Percentiles rank a stretch among this genome's conserved stretches.
Evolutionary conservation across 2,888 invertebrate species (phyloP).

Genomic region (Pharmacophagus antenor): DNA sequence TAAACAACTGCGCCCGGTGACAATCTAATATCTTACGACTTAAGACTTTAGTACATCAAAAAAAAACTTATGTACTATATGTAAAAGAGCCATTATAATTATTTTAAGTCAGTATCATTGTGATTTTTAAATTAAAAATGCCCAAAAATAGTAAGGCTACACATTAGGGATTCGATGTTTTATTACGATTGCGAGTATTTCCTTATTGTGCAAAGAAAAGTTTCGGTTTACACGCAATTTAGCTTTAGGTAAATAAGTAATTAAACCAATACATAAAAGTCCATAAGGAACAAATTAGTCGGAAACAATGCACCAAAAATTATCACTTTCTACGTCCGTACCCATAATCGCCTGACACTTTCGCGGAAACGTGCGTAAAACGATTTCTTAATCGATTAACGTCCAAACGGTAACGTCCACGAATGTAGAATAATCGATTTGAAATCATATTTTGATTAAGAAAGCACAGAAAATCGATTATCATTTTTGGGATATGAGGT

Average conservation of each 20-base stretch:
- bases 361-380: slow-evolving; percentile 69
- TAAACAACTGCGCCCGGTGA: too few species aligned
- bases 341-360: slow-evolving; percentile 59
- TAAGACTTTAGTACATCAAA: too few species aligned
- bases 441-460: slow-evolving; percentile 46
- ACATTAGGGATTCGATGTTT: not conserved
- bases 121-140: too few species aligned
- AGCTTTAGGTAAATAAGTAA: slow-evolving; percentile 7
- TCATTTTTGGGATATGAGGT: slow-evolving; percentile 36
- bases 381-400: slow-evolving; percentile 69
- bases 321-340: slow-evolving; percentile 61
- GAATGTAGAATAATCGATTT: slow-evolving; percentile 67
- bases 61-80: too few species aligned
- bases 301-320: slow-evolving; percentile 40
- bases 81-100: too few species aligned
- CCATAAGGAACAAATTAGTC: slow-evolving; percentile 29
- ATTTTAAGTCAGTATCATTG: too few species aligned
- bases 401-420: slow-evolving; percentile 66
- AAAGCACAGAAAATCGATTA: slow-evolving; percentile 47
- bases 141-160: not conserved
- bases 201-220: not conserved
- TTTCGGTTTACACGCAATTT: not conserved
- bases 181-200: not conserved
- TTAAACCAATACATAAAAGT: slow-evolving; percentile 32
- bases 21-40: too few species aligned